These are phyloP conservation scores for Cinclus mexicanus DNA, from an alignment of 2,113 vertebrate species.

Conservation along the genomic window DNA sequence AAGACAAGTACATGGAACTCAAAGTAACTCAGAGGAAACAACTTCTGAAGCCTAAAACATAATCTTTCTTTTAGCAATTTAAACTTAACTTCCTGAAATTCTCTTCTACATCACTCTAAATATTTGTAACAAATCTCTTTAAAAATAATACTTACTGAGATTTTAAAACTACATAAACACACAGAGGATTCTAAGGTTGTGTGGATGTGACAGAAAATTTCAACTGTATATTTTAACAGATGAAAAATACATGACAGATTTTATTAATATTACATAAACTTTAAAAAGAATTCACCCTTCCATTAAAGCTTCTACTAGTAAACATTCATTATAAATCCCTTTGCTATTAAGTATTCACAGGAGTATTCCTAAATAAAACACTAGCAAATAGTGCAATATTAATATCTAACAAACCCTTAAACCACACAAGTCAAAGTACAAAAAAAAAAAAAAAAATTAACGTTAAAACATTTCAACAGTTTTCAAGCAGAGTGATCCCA, in stretches of 20 bases:
- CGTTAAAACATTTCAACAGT: constrained; percentile 26
- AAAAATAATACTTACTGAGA: neutral
- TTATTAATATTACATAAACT: constrained; percentile 57
- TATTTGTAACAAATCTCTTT: neutral
- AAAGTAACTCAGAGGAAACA: neutral
- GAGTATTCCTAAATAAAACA: constrained; percentile 48
- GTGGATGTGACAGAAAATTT: neutral
- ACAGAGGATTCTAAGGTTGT: neutral
- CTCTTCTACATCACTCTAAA: neutral
- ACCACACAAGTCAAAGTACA: neutral
- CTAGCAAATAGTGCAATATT: constrained; percentile 6
- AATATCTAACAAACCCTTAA: neutral
- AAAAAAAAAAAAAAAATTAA: neutral
- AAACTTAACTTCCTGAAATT: neutral
- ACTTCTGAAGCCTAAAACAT: neutral
- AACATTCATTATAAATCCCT: constrained; percentile 26
- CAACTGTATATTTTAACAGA: constrained; percentile 17
- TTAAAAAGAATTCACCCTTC: constrained; percentile 33
- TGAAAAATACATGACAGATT: constrained; percentile 30
- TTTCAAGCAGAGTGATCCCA: neutral
- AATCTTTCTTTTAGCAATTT: neutral
- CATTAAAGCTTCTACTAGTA: constrained; percentile 28
- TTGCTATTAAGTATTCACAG: constrained; percentile 24
- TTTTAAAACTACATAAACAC: neutral
- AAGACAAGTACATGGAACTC: neutral